phyloP scores from a whole-genome alignment of 2,888 invertebrate genomes.

The Drosophila mulleri region DNA sequence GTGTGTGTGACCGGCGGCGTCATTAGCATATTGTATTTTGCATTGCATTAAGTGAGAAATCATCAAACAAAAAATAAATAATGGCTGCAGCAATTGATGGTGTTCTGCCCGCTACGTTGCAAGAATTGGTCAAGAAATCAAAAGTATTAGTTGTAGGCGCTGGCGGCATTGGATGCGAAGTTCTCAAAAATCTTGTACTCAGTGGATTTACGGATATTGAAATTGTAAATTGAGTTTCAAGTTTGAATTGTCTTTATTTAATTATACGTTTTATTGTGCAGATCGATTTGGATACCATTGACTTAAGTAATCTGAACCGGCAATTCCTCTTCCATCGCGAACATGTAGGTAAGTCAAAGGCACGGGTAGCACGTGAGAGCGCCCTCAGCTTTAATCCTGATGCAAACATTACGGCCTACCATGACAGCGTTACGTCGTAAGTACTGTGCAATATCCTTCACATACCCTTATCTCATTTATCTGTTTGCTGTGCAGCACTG shows the following conservation, averaged over 20 bases:
- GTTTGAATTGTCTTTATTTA: neutral
- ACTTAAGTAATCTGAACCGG: slow-evolving; percentile 99
- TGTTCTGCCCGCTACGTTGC: slow-evolving; percentile 88
- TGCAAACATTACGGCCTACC: slow-evolving; percentile 94
- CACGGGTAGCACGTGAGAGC: slow-evolving; percentile 95
- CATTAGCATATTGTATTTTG: slow-evolving; percentile 42
- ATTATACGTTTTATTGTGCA: slow-evolving; percentile 83
- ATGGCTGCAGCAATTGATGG: slow-evolving; percentile 90
- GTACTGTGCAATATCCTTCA: slow-evolving; percentile 60
- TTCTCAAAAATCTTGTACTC: slow-evolving; percentile 97
- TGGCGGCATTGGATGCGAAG: slow-evolving; percentile 99
- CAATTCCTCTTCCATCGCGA: slow-evolving; percentile 99
- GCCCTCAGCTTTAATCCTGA: slow-evolving; percentile 95
- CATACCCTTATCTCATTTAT: neutral
- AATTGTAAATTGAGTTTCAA: slow-evolving; percentile 89
- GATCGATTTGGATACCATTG: slow-evolving; percentile 99
- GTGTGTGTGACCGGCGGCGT: slow-evolving; percentile 56
- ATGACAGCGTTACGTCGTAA: slow-evolving; percentile 97
- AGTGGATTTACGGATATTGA: slow-evolving; percentile 97
- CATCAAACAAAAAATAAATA: slow-evolving; percentile 32
- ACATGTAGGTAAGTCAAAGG: slow-evolving; percentile 99
- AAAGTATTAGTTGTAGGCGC: slow-evolving; percentile 97
- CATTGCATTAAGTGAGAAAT: neutral
- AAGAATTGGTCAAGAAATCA: slow-evolving; percentile 88
- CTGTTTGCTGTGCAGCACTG: slow-evolving; percentile 87